Base-by-base conservation (phyloP, 2,888 invertebrate species). In the Nymphalis urticae region DNA sequence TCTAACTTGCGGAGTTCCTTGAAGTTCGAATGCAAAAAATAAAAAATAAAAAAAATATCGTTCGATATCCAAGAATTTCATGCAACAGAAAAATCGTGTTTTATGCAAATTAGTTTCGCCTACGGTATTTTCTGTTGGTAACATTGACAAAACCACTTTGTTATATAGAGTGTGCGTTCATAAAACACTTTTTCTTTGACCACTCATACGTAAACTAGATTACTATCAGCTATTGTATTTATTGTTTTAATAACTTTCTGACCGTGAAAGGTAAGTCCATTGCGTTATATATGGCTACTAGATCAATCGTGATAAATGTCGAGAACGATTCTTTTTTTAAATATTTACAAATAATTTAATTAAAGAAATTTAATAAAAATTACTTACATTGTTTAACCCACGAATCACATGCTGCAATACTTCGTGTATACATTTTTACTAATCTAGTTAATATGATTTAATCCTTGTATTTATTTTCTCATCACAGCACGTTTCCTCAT, bases 71-170 rank as follows among this genome's bases (percentile, higher is more conserved):
- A 53, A 50, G 63, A 61, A 64, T 53, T 69, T 68, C 64, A 73
- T 62, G 69, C 66, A 64, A 72, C 62, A 63, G 66, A 62, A 68
- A 64, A 71, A 58, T 64, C 62, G 58, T 69, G 69, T 73, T 67
- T 56, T 69, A 71, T 73, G 71, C 56, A 66, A 71, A 73, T 70
- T 5, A 47, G 48, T 42, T 47, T 19, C 61, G 24, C 27, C 24
- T 48, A 48, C 62, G n/a, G 53, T 60, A 59, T 36, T 62, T 66
- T 66, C 56, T 66, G 59, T 54, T 72, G 64, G 24, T 51, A 68
- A 24, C 64, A 60, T 64, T 72, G 65, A 72, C 63, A 64, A 64
- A 53, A 48, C 47, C 56, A 53, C 62, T 51, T 24, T 63, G 53
- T 51, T 10, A n/a, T 56, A 32, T 59, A 42, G 27, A 60, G 51